Base-by-base conservation (phyloP, 1,140 invertebrate genomes). In the Gonatopus flavifemur region DNA sequence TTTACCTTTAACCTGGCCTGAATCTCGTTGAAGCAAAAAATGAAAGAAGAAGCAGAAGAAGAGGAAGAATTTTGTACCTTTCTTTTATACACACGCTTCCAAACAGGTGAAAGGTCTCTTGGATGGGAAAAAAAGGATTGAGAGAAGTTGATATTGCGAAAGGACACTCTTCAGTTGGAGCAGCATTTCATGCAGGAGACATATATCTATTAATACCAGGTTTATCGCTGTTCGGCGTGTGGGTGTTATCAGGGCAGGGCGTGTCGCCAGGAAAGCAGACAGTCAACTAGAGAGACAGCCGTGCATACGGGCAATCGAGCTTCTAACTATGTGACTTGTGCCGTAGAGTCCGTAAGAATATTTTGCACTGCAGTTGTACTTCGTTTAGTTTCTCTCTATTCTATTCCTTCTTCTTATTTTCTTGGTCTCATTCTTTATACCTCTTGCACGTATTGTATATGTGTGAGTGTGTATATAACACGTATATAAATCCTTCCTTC, bases 211-310 rank as follows among this genome's bases (percentile, higher is more conserved):
- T 71, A 69, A 68, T 69, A 61, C 61, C 57, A 62, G 54, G 57
- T 70, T n/a, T 72, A 72, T 72, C 69, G 67, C 52, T 57, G 57
- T 3, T 68, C 65, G 32, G n/a, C n/a, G 72, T 75, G 72, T 75
- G 70, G 72, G 72, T 74, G 72, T 72, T 75, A 75, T 75, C 72
- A 68, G 66, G 64, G 57, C 70, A 74, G 72, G 72, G 72, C 69
- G 72, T 75, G 72, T 71, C 72, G 63, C 60, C 45, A 61, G 59
- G 66, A 68, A 69, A 69, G 67, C 62, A 59, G 55, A 51, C 56
- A 53, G 59, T 61, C 42, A 52, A 53, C 64, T 52, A n/a, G n/a
- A n/a, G n/a, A n/a, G 63, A 50, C 63, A 58, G 49, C 56, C 33
- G 35, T 30, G n/a, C n/a, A n/a, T n/a, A n/a, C n/a, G 19, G 43